Conservation (phyloP, 2,113 vertebrate genomes). For the Octodon degus region DNA sequence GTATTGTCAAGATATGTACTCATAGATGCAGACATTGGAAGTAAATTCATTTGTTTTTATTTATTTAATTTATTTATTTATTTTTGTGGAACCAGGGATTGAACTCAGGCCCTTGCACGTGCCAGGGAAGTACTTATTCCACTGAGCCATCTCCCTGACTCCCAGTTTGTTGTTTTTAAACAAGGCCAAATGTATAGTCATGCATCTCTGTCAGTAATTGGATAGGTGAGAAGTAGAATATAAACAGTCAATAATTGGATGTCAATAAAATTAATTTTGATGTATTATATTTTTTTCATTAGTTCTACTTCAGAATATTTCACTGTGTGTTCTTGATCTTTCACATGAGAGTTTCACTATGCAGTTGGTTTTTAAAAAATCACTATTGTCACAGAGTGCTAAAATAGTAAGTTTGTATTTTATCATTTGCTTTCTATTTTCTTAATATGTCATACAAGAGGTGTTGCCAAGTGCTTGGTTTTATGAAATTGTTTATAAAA, state of each 20-base stretch:
- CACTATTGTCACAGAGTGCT: not conserved
- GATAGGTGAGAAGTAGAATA: not conserved
- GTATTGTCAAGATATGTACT: not conserved
- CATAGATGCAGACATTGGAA: not conserved
- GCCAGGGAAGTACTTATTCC: no score
- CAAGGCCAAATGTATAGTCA: not conserved
- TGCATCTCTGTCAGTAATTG: not conserved
- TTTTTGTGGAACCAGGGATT: no score
- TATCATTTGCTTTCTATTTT: not conserved
- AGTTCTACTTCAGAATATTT: not conserved
- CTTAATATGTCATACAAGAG: not conserved
- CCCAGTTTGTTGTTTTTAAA: not conserved
- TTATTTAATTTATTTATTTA: no score
- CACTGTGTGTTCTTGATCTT: not conserved
- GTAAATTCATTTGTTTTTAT: not conserved
- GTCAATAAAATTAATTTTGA: not conserved
- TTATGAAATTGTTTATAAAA: not conserved
- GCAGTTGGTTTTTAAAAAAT: not conserved
- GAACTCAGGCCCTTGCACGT: no score
- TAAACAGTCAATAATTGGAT: not conserved
- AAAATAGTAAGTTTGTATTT: not conserved
- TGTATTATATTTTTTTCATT: not conserved
- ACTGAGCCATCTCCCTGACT: no score
- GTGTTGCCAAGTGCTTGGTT: not conserved
- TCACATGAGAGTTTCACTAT: not conserved